Base-by-base conservation (phyloP, 2,797 vertebrate genomes). In the Arrhamphus sclerolepis region DNA sequence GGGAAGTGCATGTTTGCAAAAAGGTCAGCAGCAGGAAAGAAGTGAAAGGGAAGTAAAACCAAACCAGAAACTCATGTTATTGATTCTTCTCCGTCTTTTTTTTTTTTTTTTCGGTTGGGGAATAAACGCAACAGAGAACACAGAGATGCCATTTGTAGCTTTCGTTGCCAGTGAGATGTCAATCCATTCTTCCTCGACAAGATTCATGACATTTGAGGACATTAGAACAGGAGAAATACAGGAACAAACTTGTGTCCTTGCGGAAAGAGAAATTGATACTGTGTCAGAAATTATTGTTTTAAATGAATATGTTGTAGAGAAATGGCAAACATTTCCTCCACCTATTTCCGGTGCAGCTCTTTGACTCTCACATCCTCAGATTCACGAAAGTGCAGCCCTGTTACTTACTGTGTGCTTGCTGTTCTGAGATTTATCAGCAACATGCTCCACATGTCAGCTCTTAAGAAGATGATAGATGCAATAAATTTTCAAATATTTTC, bases 191-290 rank as follows among this genome's bases (percentile, higher is more conserved):
- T 75, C 44, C 70, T 54, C 29, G 63, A 87, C 81, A 86, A 84
- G 87, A 89, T 85, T 85, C 85, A 87, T 88, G 88, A 84, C 88
- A 87, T 90, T 88, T 90, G 44, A 46, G 52, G 50, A 6, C 58
- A 50, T 70, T 61, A 67, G 67, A 70, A 56, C 38, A 8, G 57
- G 56, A 59, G 55, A 62, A 77, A 77, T 50, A 67, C 74, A 49
- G 73, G 76, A 60, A 54, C 69, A 31, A 70, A 62, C 26, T 21
- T 13, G 62, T 84, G 84, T 86, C 82, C 89, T 90, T 87, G 85
- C 81, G 80, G 78, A 40, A 64, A 79, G 75, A 77, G 70, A 77
- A 85, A 87, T 84, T 78, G 81, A 90, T 89, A 85, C 70, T 3
- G 56, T 84, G 82, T 89, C 87, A 87, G 77, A 84, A 75, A 75